These are phyloP conservation scores for Nothobranchius kuhntae DNA, from an alignment of 2,113 vertebrate species.

Conservation along the genomic window DNA sequence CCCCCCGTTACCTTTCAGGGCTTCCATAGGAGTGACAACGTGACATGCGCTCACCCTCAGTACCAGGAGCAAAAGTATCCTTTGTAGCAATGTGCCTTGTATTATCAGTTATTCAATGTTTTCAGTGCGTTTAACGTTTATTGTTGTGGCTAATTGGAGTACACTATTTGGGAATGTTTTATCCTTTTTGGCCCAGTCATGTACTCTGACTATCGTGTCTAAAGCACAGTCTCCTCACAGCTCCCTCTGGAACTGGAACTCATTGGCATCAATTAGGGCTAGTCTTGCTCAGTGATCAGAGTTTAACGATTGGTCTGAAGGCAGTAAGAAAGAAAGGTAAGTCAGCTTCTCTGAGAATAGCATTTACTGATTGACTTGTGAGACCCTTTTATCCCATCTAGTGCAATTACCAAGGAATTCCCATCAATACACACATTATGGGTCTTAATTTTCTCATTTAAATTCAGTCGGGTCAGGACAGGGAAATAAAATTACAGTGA, in stretches of 20 bases:
- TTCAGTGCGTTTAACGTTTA: not conserved
- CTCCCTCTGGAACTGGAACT: conserved; percentile 61
- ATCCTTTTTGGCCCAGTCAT: not conserved
- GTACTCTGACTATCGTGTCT: conserved; percentile 20
- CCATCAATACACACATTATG: conserved; percentile 64
- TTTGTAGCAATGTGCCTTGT: too few relatives aligned
- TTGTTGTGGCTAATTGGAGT: not conserved
- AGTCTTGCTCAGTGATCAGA: conserved; percentile 72
- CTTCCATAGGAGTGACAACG: too few relatives aligned
- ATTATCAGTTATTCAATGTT: not conserved
- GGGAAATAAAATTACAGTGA: conserved; percentile 59
- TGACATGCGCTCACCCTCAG: not conserved
- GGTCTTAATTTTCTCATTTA: conserved; percentile 68
- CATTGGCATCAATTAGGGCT: conserved; percentile 76
- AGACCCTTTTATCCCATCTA: conserved; percentile 61
- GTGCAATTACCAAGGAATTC: conserved; percentile 67
- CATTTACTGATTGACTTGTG: conserved; percentile 65
- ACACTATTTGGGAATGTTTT: not conserved
- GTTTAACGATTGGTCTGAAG: conserved; percentile 72
- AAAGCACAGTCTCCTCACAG: conserved; percentile 38
- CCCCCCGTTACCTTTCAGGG: too few relatives aligned
- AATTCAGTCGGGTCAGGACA: conserved; percentile 54
- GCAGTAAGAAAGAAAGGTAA: conserved; percentile 67
- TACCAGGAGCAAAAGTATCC: not conserved
- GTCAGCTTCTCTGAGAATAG: conserved; percentile 54